Percentiles rank a stretch among this genome's conserved stretches.
Conservation (phyloP, 2,888 invertebrate species). For the Idaea straminata region DNA sequence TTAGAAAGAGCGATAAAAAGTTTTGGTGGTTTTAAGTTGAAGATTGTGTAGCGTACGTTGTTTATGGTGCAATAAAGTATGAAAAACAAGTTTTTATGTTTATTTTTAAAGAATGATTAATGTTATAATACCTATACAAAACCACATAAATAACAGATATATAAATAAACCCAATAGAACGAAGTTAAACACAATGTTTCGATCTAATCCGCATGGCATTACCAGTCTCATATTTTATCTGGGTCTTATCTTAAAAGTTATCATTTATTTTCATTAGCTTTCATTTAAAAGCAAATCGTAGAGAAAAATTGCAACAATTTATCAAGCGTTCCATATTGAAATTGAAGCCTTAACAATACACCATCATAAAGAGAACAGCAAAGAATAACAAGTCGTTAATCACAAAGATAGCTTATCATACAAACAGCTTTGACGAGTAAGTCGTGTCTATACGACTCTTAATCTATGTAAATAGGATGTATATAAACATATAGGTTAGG, state of each 20-base stretch:
- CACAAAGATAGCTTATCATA: slow-evolving; percentile 2
- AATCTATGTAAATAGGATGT: slow-evolving; percentile 25
- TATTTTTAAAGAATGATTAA: neutral
- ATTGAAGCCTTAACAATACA: neutral
- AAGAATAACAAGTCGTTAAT: slow-evolving; percentile 3
- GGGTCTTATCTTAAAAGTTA: neutral
- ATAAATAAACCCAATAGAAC: neutral
- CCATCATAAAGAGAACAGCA: neutral
- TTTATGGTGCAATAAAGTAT: slow-evolving; percentile 1
- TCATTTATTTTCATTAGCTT: neutral
- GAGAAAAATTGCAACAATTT: neutral
- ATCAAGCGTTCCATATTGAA: neutral
- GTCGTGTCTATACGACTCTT: slow-evolving; percentile 12
- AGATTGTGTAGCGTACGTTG: neutral
- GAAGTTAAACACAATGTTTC: neutral
- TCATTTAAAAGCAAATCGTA: neutral
- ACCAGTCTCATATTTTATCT: neutral
- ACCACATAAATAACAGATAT: neutral
- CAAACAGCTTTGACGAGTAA: slow-evolving; percentile 1
- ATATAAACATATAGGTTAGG: slow-evolving; percentile 34
- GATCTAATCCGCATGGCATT: neutral
- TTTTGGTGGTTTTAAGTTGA: neutral
- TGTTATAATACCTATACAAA: neutral
- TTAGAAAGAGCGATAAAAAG: neutral
- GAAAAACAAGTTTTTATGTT: slow-evolving; percentile 1